Conservation (phyloP, 2,113 vertebrate genomes). For the Bambusicola thoracicus region DNA sequence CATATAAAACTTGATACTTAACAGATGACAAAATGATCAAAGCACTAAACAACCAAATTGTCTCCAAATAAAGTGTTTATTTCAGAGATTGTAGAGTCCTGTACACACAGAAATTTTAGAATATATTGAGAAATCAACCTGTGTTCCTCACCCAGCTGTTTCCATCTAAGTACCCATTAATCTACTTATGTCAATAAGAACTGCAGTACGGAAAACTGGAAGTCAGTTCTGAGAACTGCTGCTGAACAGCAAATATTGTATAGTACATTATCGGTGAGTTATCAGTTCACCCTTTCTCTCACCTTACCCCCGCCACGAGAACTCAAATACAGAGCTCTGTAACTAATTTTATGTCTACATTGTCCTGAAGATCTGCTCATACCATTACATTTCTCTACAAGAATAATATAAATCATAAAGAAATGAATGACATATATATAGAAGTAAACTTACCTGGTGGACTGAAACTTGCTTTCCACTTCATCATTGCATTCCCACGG, state of each 20-base stretch:
- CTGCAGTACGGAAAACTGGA: background rate
- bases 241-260: background rate
- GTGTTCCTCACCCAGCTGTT: background rate
- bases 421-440: background rate
- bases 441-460: conserved; percentile 81
- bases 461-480: conserved; percentile 89
- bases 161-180: background rate
- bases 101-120: background rate
- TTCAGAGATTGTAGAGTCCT: background rate
- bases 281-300: rapidly evolving
- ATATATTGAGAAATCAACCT: background rate
- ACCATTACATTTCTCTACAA: background rate
- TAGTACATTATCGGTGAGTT: rapidly evolving
- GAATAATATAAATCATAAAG: background rate
- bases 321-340: background rate
- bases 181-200: rapidly evolving
- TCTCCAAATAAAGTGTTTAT: background rate
- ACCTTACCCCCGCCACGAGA: background rate
- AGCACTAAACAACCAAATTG: background rate
- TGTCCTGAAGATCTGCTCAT: background rate
- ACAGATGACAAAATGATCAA: background rate
- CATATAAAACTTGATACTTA: background rate
- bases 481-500: conserved; percentile 80
- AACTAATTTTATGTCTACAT: background rate
- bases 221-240: background rate